Conservation (phyloP, 2,797 vertebrate species). For the Melopsittacus undulatus region DNA sequence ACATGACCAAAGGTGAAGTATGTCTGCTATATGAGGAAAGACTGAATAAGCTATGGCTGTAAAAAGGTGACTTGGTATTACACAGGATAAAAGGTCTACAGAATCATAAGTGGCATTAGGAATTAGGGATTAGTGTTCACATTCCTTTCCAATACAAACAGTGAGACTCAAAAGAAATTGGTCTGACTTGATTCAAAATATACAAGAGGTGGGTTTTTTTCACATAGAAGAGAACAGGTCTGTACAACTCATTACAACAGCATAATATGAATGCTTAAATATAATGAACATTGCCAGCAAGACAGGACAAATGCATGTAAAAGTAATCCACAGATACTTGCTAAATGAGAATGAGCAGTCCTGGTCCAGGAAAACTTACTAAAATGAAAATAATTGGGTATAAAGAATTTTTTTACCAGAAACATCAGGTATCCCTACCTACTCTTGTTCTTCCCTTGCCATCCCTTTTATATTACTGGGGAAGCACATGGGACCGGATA, state of each 20-base stretch:
- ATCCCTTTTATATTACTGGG: not conserved
- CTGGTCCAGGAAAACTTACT: not conserved
- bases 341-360: not conserved
- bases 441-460: not conserved
- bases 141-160: not conserved
- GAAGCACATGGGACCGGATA: not conserved
- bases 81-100: not conserved
- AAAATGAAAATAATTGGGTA: not conserved
- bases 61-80: not conserved
- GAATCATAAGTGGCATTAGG: not conserved
- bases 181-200: not conserved
- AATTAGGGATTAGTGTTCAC: not conserved
- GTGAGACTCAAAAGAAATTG: not conserved
- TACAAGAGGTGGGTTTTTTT: rapidly evolving
- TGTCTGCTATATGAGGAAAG: not conserved
- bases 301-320: not conserved
- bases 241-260: too few relatives aligned
- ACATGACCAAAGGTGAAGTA: not conserved
- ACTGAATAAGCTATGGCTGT: not conserved
- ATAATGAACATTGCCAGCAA: too few relatives aligned
- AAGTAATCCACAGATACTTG: not conserved
- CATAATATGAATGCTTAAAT: too few relatives aligned
- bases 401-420: not conserved
- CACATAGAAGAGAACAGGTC: too few relatives aligned
- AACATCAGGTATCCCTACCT: not conserved